phyloP scores from a whole-genome alignment of 2,113 vertebrate genomes.

The Nymphicus hollandicus region DNA sequence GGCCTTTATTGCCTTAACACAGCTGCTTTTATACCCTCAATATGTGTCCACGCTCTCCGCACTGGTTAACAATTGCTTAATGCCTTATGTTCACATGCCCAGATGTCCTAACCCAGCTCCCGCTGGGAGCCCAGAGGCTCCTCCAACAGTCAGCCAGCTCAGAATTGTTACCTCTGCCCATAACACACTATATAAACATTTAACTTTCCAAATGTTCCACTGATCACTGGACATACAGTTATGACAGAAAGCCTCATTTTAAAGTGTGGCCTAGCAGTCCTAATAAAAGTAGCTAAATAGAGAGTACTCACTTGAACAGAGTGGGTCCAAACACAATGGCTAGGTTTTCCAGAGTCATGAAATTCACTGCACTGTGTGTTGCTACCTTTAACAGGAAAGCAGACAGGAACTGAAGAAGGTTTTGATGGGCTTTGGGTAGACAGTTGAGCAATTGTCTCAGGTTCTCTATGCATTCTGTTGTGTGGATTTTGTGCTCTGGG shows the following conservation, averaged over 20 bases:
- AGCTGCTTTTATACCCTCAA: too few species aligned
- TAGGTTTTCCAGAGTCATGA: slow-evolving; percentile 82
- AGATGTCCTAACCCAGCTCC: too few species aligned
- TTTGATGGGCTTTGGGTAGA: slow-evolving; percentile 69
- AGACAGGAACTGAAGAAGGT: slow-evolving; percentile 74
- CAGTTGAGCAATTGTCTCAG: slow-evolving; percentile 61
- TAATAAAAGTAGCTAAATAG: background rate
- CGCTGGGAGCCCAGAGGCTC: too few species aligned
- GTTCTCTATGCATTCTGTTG: slow-evolving; percentile 36
- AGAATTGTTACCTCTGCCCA: background rate
- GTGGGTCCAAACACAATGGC: slow-evolving; percentile 81
- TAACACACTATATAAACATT: background rate
- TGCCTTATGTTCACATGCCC: too few species aligned
- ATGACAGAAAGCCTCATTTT: background rate
- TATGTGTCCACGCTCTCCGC: too few species aligned
- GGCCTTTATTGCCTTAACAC: too few species aligned
- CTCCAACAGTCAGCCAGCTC: background rate
- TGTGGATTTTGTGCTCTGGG: slow-evolving; percentile 52
- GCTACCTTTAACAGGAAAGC: slow-evolving; percentile 77
- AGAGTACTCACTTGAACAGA: slow-evolving; percentile 72
- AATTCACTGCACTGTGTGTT: slow-evolving; percentile 74
- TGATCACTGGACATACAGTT: background rate
- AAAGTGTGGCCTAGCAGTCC: background rate
- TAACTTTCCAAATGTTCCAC: background rate
- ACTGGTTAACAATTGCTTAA: too few species aligned